Percentiles rank a stretch among this genome's conserved stretches.
phyloP scores from a whole-genome alignment of 2,888 invertebrate genomes.

The Empis stercorea region DNA sequence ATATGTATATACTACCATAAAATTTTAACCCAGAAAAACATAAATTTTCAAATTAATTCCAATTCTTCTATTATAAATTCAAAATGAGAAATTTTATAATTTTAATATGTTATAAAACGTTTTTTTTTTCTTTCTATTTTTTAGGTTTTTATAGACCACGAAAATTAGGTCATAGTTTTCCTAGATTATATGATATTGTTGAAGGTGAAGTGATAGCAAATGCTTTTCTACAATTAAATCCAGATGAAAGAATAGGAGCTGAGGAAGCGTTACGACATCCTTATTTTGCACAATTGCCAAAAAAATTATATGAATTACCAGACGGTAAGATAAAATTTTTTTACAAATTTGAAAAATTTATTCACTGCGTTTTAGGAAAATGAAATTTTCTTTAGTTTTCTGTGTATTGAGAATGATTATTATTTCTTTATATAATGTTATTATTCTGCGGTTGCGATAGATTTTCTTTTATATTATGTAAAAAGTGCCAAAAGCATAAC shows the following conservation, averaged over 20 bases:
- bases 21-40: too few species aligned
- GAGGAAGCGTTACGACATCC: slow-evolving; percentile 74
- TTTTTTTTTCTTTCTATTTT: slow-evolving; percentile 13
- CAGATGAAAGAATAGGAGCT: slow-evolving; percentile 74
- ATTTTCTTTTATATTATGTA: too few species aligned
- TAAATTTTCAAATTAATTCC: too few species aligned
- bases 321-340: slow-evolving; percentile 63
- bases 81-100: not conserved
- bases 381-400: too few species aligned
- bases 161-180: slow-evolving; percentile 75
- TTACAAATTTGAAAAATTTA: too few species aligned
- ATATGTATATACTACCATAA: not conserved
- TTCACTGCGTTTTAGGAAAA: too few species aligned
- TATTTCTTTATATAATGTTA: too few species aligned
- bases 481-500: too few species aligned
- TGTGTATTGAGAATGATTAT: too few species aligned
- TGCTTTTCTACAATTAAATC: slow-evolving; percentile 75
- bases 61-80: too few species aligned
- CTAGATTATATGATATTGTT: slow-evolving; percentile 77
- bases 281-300: slow-evolving; percentile 85
- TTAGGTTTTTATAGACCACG: slow-evolving; percentile 58
- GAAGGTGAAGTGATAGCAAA: slow-evolving; percentile 82
- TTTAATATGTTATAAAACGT: not conserved
- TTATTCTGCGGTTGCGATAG: too few species aligned
- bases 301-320: slow-evolving; percentile 78